Evolutionary conservation across 2,113 vertebrate species (phyloP).

Genomic region (Chamaetylas fuelleborni): DNA sequence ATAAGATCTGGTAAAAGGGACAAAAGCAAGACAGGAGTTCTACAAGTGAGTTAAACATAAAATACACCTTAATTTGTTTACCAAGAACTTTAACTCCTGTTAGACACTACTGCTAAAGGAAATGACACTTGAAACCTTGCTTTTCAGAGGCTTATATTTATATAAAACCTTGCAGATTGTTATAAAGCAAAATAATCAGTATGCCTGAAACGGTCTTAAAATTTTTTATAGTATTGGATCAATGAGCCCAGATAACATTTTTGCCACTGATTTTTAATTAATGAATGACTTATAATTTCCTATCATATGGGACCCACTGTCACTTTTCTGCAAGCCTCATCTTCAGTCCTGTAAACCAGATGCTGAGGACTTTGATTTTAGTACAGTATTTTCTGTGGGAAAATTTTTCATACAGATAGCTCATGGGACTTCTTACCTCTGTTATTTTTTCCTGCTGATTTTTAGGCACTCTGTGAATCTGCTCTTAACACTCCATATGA

Average conservation of each 20-base stretch:
- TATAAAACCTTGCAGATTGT: neutral
- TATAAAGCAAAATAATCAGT: neutral
- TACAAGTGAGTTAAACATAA: neutral
- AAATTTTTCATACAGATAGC: neutral
- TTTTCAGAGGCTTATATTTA: neutral
- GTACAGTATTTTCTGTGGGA: neutral
- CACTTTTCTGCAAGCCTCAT: neutral
- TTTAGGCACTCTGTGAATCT: slow-evolving; percentile 91
- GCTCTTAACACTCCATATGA: slow-evolving; percentile 91
- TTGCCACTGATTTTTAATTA: neutral
- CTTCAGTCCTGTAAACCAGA: neutral
- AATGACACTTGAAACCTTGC: neutral
- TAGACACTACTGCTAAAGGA: neutral
- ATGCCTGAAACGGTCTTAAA: neutral
- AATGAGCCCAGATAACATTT: neutral
- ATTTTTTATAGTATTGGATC: neutral
- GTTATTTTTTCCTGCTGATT: neutral
- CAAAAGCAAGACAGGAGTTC: neutral
- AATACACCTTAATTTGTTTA: neutral
- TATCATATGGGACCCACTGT: neutral
- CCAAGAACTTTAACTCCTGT: neutral
- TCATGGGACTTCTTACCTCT: neutral
- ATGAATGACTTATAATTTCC: neutral
- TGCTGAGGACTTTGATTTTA: neutral
- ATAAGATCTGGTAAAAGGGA: neutral